Evolutionary conservation across 1,140 invertebrate genomes (phyloP), one percentile per base, ranked within the genome.

Genomic region (Rhagoletis zephyria): DNA sequence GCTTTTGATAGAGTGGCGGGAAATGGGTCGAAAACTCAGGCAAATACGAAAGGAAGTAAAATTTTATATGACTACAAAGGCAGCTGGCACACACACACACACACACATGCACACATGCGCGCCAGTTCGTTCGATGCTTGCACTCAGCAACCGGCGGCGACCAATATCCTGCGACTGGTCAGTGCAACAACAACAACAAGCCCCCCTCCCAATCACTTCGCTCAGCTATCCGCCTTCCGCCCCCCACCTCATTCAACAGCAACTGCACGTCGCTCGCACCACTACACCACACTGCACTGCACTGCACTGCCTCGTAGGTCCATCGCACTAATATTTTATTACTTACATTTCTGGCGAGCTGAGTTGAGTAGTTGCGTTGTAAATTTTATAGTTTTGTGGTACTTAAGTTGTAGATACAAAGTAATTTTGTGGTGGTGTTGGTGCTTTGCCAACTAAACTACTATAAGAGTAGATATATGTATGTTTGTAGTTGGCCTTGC

Each of bases 341-440:
- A 91, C 90, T 87, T 65, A 88, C 89, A 91, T 91, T 81, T 81
- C 74, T 51, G 48, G 74, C 74, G 45, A 51, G 48, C 90, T 91
- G 90, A 91, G 90, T 90, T 90, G 90, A 91, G 90, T 91, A 91
- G 90, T 91, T 91, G 89, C 88, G 89, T 91, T 91, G 90, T 91
- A 91, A 91, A 91, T 91, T 91, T 91, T 89, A 90, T 89, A 91
- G 90, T 91, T 91, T 91, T 91, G 91, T 91, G 90, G 90, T 88
- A 88, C 89, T 89, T 90, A 88, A 90, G 90, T 90, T 90, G 89
- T 89, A 89, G 89, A 81, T 81, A 81, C 74, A 81, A 81, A 81
- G 74, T 81, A 81, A 81, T 81, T 81, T 81, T 81, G 74, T 51
- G 48, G 74, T 81, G 14, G 74, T 81, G 45, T 81, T 81, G 74